A percentile compares a stretch with the other conserved stretches of the same genome.
Conservation (phyloP, 30 jellyfish, hydroid and myxozoan species). For the Cassiopea andromeda region DNA sequence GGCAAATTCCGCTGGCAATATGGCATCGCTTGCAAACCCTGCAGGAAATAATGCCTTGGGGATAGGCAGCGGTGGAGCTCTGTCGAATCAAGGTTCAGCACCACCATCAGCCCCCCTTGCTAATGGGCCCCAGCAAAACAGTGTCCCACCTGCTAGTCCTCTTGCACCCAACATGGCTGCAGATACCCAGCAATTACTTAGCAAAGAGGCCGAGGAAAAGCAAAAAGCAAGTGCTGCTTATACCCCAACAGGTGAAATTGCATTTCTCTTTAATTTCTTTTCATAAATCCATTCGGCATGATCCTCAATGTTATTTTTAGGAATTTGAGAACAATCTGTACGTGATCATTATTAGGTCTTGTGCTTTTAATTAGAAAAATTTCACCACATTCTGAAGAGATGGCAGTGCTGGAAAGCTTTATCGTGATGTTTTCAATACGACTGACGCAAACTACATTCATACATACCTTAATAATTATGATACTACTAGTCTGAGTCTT, state of each 20-base stretch:
- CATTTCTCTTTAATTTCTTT: background rate
- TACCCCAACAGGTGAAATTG: constrained; percentile 46
- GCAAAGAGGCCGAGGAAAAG: constrained; percentile 67
- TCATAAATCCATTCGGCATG: too few relatives aligned
- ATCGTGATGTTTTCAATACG: too few relatives aligned
- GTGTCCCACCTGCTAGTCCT: constrained; percentile 28
- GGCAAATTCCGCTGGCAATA: constrained; percentile 43
- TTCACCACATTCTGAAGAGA: too few relatives aligned
- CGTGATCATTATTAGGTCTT: too few relatives aligned
- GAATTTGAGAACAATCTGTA: too few relatives aligned
- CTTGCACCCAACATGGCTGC: constrained; percentile 63
- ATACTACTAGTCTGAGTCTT: too few relatives aligned
- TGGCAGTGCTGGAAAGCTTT: too few relatives aligned
- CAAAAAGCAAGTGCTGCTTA: constrained; percentile 40
- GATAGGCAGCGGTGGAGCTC: constrained; percentile 18
- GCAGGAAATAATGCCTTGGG: background rate
- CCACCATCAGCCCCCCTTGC: constrained; percentile 4
- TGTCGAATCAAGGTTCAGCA: background rate
- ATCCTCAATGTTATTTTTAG: too few relatives aligned
- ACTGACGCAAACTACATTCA: too few relatives aligned
- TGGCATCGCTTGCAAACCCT: constrained; percentile 39
- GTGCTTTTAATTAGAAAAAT: too few relatives aligned
- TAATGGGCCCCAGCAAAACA: constrained; percentile 8
- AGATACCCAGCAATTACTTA: constrained; percentile 27
- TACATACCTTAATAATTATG: too few relatives aligned